A percentile compares a stretch with the other conserved stretches of the same genome.
These are phyloP conservation scores for Turritopsis rubra DNA, from an alignment of 30 jellyfish, hydroid and myxozoan genomes.

Conservation along the genomic window DNA sequence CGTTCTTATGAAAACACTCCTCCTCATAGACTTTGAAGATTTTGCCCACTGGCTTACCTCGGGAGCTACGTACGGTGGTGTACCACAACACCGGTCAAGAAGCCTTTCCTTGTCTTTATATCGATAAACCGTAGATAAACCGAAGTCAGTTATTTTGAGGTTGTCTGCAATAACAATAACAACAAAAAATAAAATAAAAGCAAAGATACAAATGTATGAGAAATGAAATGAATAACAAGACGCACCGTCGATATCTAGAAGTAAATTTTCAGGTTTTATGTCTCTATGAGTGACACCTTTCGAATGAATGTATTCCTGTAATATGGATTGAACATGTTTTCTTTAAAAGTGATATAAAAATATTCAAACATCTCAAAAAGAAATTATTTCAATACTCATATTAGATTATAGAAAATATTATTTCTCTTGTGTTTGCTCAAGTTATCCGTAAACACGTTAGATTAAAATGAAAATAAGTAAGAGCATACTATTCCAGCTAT, in stretches of 20 bases:
- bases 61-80: conserved; percentile 99
- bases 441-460: not conserved
- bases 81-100: conserved; percentile 92
- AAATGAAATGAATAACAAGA: not conserved
- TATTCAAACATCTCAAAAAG: not conserved
- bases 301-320: conserved; percentile 87
- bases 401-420: not conserved
- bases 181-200: not conserved
- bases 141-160: conserved; percentile 89
- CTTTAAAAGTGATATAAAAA: no score
- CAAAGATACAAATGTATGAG: not conserved
- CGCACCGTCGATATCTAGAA: conserved; percentile 75
- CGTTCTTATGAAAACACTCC: no score
- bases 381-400: not conserved
- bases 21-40: no score
- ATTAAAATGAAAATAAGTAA: not conserved
- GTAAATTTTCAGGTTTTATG: conserved; percentile 88
- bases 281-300: conserved; percentile 97
- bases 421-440: not conserved
- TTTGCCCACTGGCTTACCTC: conserved; percentile 52
- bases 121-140: conserved; percentile 88
- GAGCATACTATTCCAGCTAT: conserved; percentile 67
- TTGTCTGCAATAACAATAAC: conserved; percentile 41
- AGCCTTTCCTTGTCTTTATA: conserved; percentile 73
- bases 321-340: not conserved